A percentile compares a stretch with the other conserved stretches of the same genome.
Evolutionary conservation across 2,797 vertebrate species (phyloP).

Genomic region (Lacerta viridis): DNA sequence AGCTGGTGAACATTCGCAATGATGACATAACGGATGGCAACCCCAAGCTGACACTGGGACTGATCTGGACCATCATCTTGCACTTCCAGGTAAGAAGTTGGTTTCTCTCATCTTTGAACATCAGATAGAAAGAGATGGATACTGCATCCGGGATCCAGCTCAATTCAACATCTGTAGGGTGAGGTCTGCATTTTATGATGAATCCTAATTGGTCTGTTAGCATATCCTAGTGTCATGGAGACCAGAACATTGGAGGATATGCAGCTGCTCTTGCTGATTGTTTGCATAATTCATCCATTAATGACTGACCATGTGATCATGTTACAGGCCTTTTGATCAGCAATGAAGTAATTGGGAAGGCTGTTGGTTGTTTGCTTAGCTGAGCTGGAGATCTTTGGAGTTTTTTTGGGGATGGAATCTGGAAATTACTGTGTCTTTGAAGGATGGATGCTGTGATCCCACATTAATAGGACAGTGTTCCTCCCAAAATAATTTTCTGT

Average conservation of each 20-base stretch:
- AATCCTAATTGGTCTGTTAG: rapidly evolving
- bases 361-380: conserved; percentile 54
- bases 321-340: not conserved
- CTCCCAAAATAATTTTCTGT: not conserved
- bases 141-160: not conserved
- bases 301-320: not conserved
- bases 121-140: rapidly evolving
- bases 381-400: conserved; percentile 29
- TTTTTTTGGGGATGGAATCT: not conserved
- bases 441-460: not conserved
- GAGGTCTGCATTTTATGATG: rapidly evolving
- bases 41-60: conserved; percentile 96
- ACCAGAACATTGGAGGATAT: not conserved
- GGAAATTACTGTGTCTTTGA: not conserved
- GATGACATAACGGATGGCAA: conserved; percentile 99
- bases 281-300: conserved; percentile 38
- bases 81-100: conserved; percentile 93
- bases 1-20: conserved; percentile 97
- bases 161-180: rapidly evolving
- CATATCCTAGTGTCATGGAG: not conserved
- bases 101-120: rapidly evolving
- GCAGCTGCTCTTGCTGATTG: not conserved
- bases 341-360: conserved; percentile 17
- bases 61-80: conserved; percentile 99
- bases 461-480: not conserved